Base-by-base conservation (phyloP, 2,888 invertebrate species). In the Nomada fabriciana region DNA sequence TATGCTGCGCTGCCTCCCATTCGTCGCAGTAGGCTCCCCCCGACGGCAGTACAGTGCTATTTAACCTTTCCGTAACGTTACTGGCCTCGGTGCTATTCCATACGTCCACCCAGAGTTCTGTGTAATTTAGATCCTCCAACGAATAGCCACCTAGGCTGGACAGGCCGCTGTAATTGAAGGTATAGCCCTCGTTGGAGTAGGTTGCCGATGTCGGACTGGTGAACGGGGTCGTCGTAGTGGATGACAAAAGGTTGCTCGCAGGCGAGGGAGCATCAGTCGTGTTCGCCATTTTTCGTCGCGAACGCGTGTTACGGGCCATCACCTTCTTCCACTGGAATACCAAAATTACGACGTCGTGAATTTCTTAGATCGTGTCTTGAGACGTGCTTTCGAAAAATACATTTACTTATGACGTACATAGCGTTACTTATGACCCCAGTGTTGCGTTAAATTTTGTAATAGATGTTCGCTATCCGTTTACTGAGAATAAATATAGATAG, bases 1-100 rank as follows among this genome's bases (percentile, higher is more conserved):
- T 96, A 93, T 97, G 97, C 93, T 97, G 97, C 60, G 97, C 97
- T 71, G 96, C 96, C 87, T 96, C 96, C 97, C 97, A 97, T 92
- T 97, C 96, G 83, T 96, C 96, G 93, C 97, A 97, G 73, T 93
- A 94, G 72, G 91, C 88, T 57, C 91, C 86, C 60, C 90, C 88
- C 29, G 90, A 86, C 73, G 90, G 82, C 64, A 90, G 86, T 60
- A 91, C 91, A 73, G 94, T 94, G 68, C 92, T 91, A 86, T 95
- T 95, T 82, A 94, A 92, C 89, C 94, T 94, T 89, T 94, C 93
- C 77, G 93, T 94, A 76, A 91, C 90, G 87, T 94, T 95, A 79
- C 94, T 94, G 90, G 95, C 94, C 90, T 95, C 95, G 88, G 95
- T 95, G 90, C 94, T 91, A 91, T 95, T 95, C 93, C 95, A 94